Percentiles rank a stretch among this genome's conserved stretches.
Conservation (phyloP, 2,797 vertebrate genomes). For the Tinamus major region DNA sequence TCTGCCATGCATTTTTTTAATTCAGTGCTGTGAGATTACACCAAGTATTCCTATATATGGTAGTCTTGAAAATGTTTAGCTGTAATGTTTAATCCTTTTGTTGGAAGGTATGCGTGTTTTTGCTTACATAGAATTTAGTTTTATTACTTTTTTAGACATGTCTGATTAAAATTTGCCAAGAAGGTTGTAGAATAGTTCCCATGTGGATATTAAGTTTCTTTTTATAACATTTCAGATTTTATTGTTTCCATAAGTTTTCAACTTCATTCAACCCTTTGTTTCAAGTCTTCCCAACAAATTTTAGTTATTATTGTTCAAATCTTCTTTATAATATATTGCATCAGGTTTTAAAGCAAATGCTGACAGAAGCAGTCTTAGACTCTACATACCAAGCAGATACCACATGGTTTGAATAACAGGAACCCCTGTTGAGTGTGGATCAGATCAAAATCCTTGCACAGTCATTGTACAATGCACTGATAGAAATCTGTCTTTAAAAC, state of each 20-base stretch:
- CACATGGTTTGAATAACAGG: constrained; percentile 64
- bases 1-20: not conserved
- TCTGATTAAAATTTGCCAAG: constrained; percentile 71
- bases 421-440: constrained; percentile 15
- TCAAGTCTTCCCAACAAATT: constrained; percentile 67
- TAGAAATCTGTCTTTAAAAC: constrained; percentile 57
- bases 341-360: constrained; percentile 74
- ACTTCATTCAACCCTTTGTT: constrained; percentile 66
- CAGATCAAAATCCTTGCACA: constrained; percentile 48
- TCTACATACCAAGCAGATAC: constrained; percentile 55
- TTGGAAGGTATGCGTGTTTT: constrained; percentile 64
- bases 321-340: constrained; percentile 73
- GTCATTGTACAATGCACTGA: constrained; percentile 48
- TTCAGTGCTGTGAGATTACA: not conserved
- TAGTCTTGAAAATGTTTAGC: constrained; percentile 34
- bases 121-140: constrained; percentile 61
- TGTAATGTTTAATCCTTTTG: constrained; percentile 49
- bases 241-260: constrained; percentile 79
- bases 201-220: constrained; percentile 63
- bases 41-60: constrained; percentile 13
- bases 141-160: constrained; percentile 54
- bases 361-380: constrained; percentile 70
- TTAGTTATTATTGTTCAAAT: constrained; percentile 73
- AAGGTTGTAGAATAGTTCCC: constrained; percentile 63
- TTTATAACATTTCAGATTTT: constrained; percentile 68